These are phyloP conservation scores for Conomelus anceps DNA, from an alignment of 2,888 invertebrate genomes.

Conservation along the genomic window DNA sequence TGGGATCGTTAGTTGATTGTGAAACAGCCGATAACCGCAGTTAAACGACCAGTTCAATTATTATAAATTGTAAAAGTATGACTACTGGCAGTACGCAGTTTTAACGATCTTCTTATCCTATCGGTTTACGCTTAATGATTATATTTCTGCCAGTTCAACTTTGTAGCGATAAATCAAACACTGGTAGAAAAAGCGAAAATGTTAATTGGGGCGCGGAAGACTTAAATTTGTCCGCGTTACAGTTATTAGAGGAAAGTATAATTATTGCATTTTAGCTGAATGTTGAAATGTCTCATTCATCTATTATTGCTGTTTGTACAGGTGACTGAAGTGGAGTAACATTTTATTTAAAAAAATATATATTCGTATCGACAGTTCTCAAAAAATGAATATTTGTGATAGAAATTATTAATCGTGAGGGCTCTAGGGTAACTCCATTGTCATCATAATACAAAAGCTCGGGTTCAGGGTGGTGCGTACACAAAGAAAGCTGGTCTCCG, in stretches of 20 bases:
- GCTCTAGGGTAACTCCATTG: too few species aligned
- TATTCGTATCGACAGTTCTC: too few species aligned
- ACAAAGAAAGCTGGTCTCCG: too few species aligned
- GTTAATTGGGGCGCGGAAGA: background rate
- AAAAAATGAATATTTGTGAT: too few species aligned
- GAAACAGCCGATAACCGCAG: background rate
- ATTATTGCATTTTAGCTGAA: background rate
- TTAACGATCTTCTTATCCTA: background rate
- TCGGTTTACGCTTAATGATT: background rate
- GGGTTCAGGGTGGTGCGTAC: too few species aligned
- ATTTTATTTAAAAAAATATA: too few species aligned
- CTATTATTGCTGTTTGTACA: background rate
- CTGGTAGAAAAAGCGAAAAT: background rate
- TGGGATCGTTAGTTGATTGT: background rate
- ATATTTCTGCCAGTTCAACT: background rate
- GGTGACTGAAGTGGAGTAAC: too few species aligned
- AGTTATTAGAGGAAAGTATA: background rate
- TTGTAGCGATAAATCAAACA: background rate
- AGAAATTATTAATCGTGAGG: too few species aligned
- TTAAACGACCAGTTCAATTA: background rate
- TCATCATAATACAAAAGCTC: too few species aligned
- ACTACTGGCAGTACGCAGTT: too few species aligned
- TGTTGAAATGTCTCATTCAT: background rate
- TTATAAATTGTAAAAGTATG: background rate
- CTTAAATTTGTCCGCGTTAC: background rate